These are phyloP conservation scores for Rapana venosa DNA, from an alignment of 2,888 invertebrate species.

Conservation along the genomic window DNA sequence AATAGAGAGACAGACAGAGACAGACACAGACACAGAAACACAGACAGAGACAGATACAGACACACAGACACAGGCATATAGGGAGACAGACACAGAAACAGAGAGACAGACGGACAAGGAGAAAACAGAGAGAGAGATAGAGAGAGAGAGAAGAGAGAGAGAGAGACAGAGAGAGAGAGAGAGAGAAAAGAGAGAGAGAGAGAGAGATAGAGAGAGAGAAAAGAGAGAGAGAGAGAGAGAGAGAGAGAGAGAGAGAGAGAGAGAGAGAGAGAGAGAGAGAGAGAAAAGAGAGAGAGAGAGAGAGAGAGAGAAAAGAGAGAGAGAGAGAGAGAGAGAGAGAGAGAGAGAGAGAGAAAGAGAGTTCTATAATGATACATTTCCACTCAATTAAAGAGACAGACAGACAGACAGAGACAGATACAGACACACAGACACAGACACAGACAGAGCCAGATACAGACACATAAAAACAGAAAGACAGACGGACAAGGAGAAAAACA, in stretches of 20 bases:
- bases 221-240: conserved; percentile 16
- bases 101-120: not conserved
- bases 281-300: not conserved
- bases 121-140: not conserved
- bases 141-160: not conserved
- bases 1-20: not conserved
- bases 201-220: not conserved
- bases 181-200: not conserved
- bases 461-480: not conserved
- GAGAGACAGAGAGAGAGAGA: no score
- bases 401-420: not conserved
- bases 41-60: not conserved
- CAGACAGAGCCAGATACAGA: not conserved
- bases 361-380: no score
- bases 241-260: not conserved
- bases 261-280: not conserved
- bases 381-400: not conserved
- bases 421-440: not conserved
- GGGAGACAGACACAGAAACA: not conserved
- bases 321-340: conserved; percentile 11
- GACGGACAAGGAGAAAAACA: not conserved
- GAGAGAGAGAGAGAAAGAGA: conserved; percentile 22
- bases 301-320: not conserved
- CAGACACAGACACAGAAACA: not conserved
- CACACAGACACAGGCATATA: not conserved